These are phyloP conservation scores for Glyptemys insculpta DNA, from an alignment of 2,797 vertebrate species.

Conservation along the genomic window DNA sequence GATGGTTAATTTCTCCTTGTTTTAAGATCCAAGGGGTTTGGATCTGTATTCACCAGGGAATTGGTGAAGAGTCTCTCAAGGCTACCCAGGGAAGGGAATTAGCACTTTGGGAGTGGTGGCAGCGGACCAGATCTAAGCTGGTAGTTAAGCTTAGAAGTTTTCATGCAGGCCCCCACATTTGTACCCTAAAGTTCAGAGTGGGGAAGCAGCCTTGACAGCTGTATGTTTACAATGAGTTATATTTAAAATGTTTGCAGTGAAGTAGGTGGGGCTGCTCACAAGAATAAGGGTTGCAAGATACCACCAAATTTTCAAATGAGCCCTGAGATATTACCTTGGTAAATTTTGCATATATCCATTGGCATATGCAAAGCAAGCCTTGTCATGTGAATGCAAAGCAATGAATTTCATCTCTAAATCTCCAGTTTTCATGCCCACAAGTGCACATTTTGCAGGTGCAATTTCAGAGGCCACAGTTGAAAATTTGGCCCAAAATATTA, in stretches of 20 bases:
- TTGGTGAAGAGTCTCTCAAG: too few relatives aligned
- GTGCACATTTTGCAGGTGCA: background rate
- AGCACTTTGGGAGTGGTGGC: too few relatives aligned
- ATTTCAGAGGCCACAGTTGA: background rate
- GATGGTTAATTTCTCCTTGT: too few relatives aligned
- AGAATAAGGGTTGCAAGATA: background rate
- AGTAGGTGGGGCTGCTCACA: background rate
- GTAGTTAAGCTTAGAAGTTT: too few relatives aligned
- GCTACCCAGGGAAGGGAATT: too few relatives aligned
- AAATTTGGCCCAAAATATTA: background rate
- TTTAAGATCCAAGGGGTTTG: too few relatives aligned
- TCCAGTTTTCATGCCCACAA: background rate
- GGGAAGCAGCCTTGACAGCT: too few relatives aligned
- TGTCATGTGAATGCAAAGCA: background rate
- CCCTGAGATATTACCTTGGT: background rate
- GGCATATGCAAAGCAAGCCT: background rate
- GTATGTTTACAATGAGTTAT: background rate
- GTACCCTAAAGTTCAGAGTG: too few relatives aligned
- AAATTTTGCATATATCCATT: background rate
- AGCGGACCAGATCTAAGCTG: too few relatives aligned
- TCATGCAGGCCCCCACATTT: too few relatives aligned
- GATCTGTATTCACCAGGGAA: too few relatives aligned
- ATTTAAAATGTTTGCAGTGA: background rate
- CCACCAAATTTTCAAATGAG: background rate
- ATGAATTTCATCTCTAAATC: conserved; percentile 10